Evolutionary conservation across 2,888 invertebrate genomes (phyloP).

Genomic region (Tipula unca): DNA sequence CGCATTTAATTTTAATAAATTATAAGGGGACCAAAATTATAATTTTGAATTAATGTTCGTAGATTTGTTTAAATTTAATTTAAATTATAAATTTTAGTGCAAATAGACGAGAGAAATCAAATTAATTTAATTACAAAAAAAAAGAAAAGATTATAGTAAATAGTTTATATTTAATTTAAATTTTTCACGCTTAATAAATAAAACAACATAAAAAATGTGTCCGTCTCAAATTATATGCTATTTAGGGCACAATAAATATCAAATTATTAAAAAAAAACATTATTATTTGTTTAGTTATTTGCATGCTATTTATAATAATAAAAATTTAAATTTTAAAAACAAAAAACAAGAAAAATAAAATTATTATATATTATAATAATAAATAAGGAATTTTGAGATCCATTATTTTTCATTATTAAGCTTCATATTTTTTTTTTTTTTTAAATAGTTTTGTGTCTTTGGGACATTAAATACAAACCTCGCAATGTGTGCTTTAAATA

Average conservation of each 20-base stretch:
- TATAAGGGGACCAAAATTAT: not conserved
- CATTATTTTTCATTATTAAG: not conserved
- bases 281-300: not conserved
- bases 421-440: not conserved
- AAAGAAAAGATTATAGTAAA: not conserved
- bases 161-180: not conserved
- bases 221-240: not conserved
- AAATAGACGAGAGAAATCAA: not conserved
- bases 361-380: not conserved
- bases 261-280: not conserved
- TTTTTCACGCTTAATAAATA: not conserved
- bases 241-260: not conserved
- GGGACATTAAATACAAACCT: not conserved
- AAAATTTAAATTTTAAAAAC: not conserved
- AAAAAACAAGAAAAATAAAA: not conserved
- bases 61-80: not conserved
- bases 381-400: not conserved
- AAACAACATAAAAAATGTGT: not conserved
- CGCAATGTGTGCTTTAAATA: not conserved
- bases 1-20: not conserved
- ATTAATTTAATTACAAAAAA: not conserved
- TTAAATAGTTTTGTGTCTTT: not conserved
- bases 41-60: conserved; percentile 1
- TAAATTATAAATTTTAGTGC: not conserved
- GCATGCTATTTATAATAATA: not conserved